Percentiles rank a stretch among this genome's conserved stretches.
phyloP scores from a whole-genome alignment of 2,888 invertebrate genomes.

The Pandemis cinnamomeana region DNA sequence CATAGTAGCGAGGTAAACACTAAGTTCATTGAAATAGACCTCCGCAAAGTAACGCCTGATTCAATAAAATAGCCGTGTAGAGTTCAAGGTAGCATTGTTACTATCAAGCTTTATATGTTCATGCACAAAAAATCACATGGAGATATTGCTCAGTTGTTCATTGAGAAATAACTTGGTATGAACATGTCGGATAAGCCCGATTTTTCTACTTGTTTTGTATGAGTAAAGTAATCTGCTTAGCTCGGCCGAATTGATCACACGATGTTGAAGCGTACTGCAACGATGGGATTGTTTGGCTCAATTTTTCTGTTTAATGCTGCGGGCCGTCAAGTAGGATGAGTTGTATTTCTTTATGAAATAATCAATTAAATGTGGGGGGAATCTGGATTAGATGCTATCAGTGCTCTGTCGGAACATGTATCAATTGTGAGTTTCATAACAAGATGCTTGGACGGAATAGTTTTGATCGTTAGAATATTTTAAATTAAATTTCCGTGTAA shows the following conservation, averaged over 20 bases:
- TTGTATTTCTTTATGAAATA: conserved; percentile 80
- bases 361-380: conserved; percentile 80
- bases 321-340: conserved; percentile 75
- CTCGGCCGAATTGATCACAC: background rate
- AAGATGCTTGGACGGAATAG: conserved; percentile 56
- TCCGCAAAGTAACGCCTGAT: too few species aligned
- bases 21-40: too few species aligned
- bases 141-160: background rate
- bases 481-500: background rate
- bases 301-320: conserved; percentile 64
- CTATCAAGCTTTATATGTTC: too few species aligned
- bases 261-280: conserved; percentile 47
- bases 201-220: background rate
- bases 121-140: too few species aligned
- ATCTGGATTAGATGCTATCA: conserved; percentile 82
- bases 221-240: background rate
- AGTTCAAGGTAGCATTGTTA: too few species aligned
- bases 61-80: too few species aligned
- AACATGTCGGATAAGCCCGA: too few species aligned
- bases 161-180: too few species aligned
- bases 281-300: conserved; percentile 66
- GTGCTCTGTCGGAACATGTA: conserved; percentile 76
- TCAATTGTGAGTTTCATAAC: conserved; percentile 74
- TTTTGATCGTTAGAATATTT: conserved; percentile 57
- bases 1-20: too few species aligned